These are phyloP conservation scores for Drosophila neoperkinsi DNA, from an alignment of 2,888 invertebrate genomes.

Conservation along the genomic window DNA sequence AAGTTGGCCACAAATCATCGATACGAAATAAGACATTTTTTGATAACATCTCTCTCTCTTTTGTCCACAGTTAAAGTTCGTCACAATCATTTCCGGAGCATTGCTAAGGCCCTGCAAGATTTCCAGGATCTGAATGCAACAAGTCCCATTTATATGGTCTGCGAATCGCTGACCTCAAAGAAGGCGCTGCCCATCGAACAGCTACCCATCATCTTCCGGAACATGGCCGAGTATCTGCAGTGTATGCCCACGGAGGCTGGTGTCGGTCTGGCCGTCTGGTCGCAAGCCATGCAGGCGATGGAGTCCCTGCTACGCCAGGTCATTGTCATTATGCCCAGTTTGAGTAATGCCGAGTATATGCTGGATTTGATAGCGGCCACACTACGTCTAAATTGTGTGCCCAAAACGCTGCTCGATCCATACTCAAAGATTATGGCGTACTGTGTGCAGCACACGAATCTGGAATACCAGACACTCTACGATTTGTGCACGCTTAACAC, in stretches of 20 bases:
- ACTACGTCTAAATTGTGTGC: conserved; percentile 92
- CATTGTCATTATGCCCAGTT: conserved; percentile 88
- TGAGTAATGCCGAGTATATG: conserved; percentile 90
- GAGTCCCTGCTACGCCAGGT: conserved; percentile 94
- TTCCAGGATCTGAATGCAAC: conserved; percentile 98
- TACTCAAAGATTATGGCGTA: conserved; percentile 97
- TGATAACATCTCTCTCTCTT: neutral
- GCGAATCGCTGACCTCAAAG: conserved; percentile 90
- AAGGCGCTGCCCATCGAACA: conserved; percentile 90
- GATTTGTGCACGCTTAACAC: conserved; percentile 96
- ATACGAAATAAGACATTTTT: neutral
- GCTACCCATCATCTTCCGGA: conserved; percentile 92
- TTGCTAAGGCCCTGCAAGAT: conserved; percentile 96
- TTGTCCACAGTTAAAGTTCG: conserved; percentile 85
- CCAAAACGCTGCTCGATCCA: conserved; percentile 93
- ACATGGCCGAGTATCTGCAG: conserved; percentile 97
- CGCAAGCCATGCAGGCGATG: conserved; percentile 92
- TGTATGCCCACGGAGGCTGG: conserved; percentile 94
- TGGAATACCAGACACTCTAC: conserved; percentile 92
- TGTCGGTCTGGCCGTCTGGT: conserved; percentile 90
- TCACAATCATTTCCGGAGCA: conserved; percentile 96
- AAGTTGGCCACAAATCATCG: conserved; percentile 43
- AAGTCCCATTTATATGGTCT: conserved; percentile 95
- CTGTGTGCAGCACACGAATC: conserved; percentile 94
- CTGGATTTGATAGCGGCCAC: conserved; percentile 92